phyloP scores from a whole-genome alignment of 1,140 invertebrate species.

The Megathymus violae region DNA sequence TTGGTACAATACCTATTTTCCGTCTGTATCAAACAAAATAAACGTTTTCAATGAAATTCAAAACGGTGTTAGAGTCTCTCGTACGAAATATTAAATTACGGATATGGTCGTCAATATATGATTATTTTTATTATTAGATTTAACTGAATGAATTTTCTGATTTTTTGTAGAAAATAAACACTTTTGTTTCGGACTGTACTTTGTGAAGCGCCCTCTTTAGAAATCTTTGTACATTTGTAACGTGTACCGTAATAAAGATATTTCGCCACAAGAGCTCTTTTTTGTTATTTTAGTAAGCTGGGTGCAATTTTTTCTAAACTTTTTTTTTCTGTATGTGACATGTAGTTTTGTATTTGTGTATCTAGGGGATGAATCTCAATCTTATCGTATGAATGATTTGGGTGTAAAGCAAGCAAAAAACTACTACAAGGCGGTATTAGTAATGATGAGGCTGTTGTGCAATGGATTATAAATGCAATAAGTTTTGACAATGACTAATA shows the following conservation, averaged over 20 bases:
- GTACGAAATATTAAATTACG: slow-evolving; percentile 15
- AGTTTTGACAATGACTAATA: neutral
- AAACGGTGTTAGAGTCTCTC: neutral
- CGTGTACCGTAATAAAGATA: slow-evolving; percentile 35
- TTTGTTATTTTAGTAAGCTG: slow-evolving; percentile 39
- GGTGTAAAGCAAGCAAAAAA: no score
- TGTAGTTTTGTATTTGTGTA: slow-evolving; percentile 12
- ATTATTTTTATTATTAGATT: slow-evolving; percentile 5
- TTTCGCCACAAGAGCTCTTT: slow-evolving; percentile 16
- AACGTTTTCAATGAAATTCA: neutral
- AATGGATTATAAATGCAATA: neutral
- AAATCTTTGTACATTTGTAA: slow-evolving; percentile 35
- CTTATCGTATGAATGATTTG: slow-evolving; percentile 11
- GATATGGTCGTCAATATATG: slow-evolving; percentile 23
- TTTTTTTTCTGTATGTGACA: slow-evolving; percentile 21
- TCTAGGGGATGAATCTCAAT: slow-evolving; percentile 26
- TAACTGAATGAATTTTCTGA: neutral
- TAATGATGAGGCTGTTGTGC: neutral
- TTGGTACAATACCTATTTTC: slow-evolving; percentile 10
- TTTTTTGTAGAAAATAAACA: slow-evolving; percentile 9
- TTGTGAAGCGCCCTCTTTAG: slow-evolving; percentile 18
- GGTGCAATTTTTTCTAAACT: slow-evolving; percentile 18
- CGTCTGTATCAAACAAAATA: slow-evolving; percentile 11
- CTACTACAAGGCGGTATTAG: neutral
- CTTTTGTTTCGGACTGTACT: slow-evolving; percentile 14